Conservation (phyloP, 2,113 vertebrate genomes). For the Hypocryptadius cinnamomeus region DNA sequence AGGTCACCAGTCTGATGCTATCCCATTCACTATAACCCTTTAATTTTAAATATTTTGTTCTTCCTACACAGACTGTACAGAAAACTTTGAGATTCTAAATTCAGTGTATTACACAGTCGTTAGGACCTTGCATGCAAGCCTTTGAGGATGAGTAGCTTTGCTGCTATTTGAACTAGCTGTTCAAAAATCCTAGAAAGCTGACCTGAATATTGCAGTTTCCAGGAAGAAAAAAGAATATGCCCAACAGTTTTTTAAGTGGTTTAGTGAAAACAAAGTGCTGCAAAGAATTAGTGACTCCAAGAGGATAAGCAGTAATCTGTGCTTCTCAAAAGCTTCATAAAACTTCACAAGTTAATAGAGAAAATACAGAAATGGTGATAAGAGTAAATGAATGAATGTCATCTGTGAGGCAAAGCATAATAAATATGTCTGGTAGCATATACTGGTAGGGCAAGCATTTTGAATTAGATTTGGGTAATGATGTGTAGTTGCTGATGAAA, state of each 20-base stretch:
- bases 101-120: neutral
- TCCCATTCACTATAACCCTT: neutral
- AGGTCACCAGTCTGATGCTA: neutral
- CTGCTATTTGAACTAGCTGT: neutral
- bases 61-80: neutral
- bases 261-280: neutral
- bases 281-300: neutral
- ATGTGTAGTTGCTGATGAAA: neutral
- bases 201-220: neutral
- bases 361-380: neutral
- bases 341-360: neutral
- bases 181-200: neutral
- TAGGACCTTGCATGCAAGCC: neutral
- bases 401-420: neutral
- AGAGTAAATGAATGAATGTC: neutral
- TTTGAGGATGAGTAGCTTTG: neutral
- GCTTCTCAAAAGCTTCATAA: neutral
- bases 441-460: neutral
- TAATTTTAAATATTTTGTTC: neutral
- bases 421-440: neutral
- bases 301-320: neutral
- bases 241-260: neutral
- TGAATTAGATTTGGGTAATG: neutral
- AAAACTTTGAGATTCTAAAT: neutral
- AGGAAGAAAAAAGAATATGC: neutral